Percentiles rank a stretch among this genome's conserved stretches.
These are phyloP conservation scores for Otus scops DNA, from an alignment of 2,797 vertebrate species.

Conservation along the genomic window DNA sequence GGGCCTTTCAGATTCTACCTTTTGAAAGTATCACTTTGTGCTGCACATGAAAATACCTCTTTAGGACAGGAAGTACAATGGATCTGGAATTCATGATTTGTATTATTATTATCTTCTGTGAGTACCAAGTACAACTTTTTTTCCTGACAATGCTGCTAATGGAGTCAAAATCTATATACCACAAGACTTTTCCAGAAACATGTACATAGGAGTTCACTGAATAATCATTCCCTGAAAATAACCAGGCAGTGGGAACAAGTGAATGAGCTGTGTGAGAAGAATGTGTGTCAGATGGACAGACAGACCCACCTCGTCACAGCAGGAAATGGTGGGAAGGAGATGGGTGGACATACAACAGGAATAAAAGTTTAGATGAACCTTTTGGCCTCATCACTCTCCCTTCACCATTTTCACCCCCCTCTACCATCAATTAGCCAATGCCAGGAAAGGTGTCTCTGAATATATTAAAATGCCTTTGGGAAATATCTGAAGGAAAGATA, in stretches of 20 bases:
- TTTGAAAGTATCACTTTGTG: neutral
- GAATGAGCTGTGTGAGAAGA: slow-evolving; percentile 42
- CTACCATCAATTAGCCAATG: neutral
- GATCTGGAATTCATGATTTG: slow-evolving; percentile 18
- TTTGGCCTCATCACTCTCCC: neutral
- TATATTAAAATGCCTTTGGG: neutral
- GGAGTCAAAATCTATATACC: slow-evolving; percentile 45
- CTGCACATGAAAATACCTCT: neutral
- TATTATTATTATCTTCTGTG: slow-evolving; percentile 12
- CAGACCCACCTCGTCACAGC: neutral
- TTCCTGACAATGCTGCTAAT: slow-evolving; percentile 36
- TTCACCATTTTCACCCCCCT: neutral
- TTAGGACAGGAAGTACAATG: neutral
- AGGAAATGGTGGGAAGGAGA: slow-evolving; percentile 52
- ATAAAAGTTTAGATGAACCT: neutral
- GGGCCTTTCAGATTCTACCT: neutral
- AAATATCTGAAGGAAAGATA: neutral
- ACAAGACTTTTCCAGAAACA: slow-evolving; percentile 53
- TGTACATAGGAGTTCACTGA: slow-evolving; percentile 33
- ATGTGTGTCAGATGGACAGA: neutral
- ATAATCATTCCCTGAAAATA: slow-evolving; percentile 46
- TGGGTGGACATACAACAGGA: neutral
- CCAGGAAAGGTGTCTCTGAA: neutral
- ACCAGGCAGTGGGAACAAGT: slow-evolving; percentile 18
- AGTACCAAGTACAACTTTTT: slow-evolving; percentile 29